Percentiles rank a stretch among this genome's conserved stretches.
Conservation (phyloP, 2,797 vertebrate species). For the Zenarchopterus dispar region DNA sequence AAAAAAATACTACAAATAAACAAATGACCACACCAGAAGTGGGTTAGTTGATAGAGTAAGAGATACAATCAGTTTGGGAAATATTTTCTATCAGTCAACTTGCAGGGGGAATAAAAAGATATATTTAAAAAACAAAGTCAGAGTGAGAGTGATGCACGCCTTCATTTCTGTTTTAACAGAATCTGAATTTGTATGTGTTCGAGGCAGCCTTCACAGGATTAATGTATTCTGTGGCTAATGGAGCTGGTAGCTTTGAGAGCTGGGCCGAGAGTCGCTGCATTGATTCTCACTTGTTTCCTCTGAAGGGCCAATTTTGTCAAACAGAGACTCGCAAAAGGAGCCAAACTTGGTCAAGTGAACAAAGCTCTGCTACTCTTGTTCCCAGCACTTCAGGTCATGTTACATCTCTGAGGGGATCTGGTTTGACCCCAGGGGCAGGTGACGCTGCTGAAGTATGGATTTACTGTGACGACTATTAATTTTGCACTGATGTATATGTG, state of each 20-base stretch:
- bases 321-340: conserved; percentile 72
- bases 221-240: conserved; percentile 80
- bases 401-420: conserved; percentile 26
- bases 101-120: conserved; percentile 19
- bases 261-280: conserved; percentile 66
- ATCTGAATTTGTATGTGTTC: conserved; percentile 66
- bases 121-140: conserved; percentile 11
- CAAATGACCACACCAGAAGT: conserved; percentile 1
- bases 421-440: conserved; percentile 12
- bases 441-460: conserved; percentile 7
- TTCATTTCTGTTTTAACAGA: conserved; percentile 64
- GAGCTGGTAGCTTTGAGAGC: conserved; percentile 68
- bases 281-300: conserved; percentile 77
- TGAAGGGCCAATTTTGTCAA: conserved; percentile 84
- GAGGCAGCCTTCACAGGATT: conserved; percentile 63
- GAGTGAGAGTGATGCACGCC: conserved; percentile 30
- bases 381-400: conserved; percentile 46
- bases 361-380: conserved; percentile 50
- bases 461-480: conserved; percentile 2
- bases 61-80: conserved; percentile 20
- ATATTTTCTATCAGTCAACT: conserved; percentile 29
- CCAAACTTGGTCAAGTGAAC: conserved; percentile 67
- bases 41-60: conserved; percentile 18
- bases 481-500: not conserved
- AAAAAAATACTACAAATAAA: conserved; percentile 19